Evolutionary conservation across 2,797 vertebrate genomes (phyloP).

Genomic region (Lycodopsis pacificus): DNA sequence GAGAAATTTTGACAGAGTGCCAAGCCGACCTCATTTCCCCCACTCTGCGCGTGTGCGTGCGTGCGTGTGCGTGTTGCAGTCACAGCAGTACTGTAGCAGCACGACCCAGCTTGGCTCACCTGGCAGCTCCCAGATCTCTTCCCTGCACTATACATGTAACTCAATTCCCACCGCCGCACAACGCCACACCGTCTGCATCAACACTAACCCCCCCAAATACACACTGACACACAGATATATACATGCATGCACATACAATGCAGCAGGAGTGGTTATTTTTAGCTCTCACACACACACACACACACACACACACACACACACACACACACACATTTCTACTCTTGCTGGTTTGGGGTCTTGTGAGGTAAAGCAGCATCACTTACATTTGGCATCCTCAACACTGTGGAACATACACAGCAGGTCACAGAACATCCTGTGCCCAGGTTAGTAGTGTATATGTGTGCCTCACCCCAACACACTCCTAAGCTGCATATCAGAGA

Average conservation of each 20-base stretch:
- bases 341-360: slow-evolving; percentile 11
- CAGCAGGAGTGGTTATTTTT: neutral
- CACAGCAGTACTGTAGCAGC: slow-evolving; percentile 71
- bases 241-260: slow-evolving; percentile 22
- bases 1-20: slow-evolving; percentile 74
- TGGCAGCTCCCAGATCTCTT: slow-evolving; percentile 70
- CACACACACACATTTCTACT: neutral
- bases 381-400: slow-evolving; percentile 30
- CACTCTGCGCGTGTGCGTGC: slow-evolving; percentile 35
- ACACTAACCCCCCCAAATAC: slow-evolving; percentile 21
- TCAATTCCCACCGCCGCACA: slow-evolving; percentile 59
- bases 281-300: neutral
- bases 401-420: slow-evolving; percentile 35
- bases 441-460: slow-evolving; percentile 14
- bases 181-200: slow-evolving; percentile 27
- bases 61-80: slow-evolving; percentile 62
- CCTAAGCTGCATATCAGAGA: slow-evolving; percentile 29
- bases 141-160: slow-evolving; percentile 81
- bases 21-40: slow-evolving; percentile 80
- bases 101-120: slow-evolving; percentile 72
- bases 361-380: slow-evolving; percentile 35
- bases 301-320: neutral
- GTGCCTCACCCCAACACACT: slow-evolving; percentile 21
- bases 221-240: neutral
- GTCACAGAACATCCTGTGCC: slow-evolving; percentile 35